Percentiles rank a stretch among this genome's conserved stretches.
Conservation (phyloP, 1,140 invertebrate genomes). For the Philopotamus ludificatus region DNA sequence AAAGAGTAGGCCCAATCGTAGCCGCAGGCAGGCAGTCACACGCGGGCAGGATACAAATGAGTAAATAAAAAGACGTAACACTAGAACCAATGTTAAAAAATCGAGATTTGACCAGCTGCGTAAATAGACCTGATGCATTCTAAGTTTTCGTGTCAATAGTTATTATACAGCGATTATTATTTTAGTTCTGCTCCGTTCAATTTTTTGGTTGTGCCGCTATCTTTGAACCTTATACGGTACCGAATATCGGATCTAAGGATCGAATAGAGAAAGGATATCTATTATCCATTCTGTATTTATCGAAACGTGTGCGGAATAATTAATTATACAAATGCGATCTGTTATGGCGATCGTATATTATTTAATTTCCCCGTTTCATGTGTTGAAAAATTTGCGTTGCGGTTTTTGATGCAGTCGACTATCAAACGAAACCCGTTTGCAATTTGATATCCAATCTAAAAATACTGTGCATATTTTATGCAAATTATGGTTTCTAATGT, state of each 20-base stretch:
- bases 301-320: background rate
- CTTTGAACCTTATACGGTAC: too few relatives aligned
- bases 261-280: background rate
- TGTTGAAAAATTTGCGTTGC: too few relatives aligned
- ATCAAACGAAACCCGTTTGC: too few relatives aligned
- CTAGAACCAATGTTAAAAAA: too few relatives aligned
- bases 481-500: too few relatives aligned
- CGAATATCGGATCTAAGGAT: background rate
- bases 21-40: constrained; percentile 3
- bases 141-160: background rate
- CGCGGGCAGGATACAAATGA: constrained; percentile 16
- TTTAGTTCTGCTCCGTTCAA: background rate
- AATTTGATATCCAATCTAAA: too few relatives aligned
- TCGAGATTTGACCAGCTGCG: constrained; percentile 8
- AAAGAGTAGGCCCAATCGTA: too few relatives aligned
- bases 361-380: too few relatives aligned
- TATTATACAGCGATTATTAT: background rate
- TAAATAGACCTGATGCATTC: constrained; percentile 9
- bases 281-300: background rate
- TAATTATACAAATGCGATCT: background rate
- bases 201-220: background rate
- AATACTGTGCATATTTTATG: too few relatives aligned
- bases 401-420: too few relatives aligned
- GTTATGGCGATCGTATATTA: background rate
- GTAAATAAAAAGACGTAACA: constrained; percentile 4